Evolutionary conservation across 37 sponge, comb jelly and placozoan species (phyloP).

Genomic region (Chondrilla cf. caribensis): DNA sequence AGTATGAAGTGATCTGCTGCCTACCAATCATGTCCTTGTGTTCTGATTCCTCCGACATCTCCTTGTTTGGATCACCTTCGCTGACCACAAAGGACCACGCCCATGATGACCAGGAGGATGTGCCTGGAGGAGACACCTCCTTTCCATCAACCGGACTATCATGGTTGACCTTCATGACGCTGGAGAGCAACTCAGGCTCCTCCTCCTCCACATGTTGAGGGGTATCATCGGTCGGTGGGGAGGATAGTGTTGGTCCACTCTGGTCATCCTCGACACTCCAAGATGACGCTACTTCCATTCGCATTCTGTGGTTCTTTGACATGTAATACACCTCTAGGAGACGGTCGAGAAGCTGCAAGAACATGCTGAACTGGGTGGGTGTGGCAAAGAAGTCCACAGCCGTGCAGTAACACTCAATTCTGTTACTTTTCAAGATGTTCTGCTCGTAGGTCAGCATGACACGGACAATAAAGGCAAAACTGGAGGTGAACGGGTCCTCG

Average conservation of each 20-base stretch:
- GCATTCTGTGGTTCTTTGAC: conserved; percentile 52
- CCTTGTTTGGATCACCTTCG: not conserved
- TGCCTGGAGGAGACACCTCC: too few species aligned
- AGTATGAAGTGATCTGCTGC: too few species aligned
- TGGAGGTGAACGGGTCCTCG: conserved; percentile 52
- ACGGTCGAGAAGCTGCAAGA: conserved; percentile 59
- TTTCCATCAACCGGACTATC: not conserved
- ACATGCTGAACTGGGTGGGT: conserved; percentile 64
- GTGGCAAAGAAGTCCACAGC: conserved; percentile 45
- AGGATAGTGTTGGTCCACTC: not conserved
- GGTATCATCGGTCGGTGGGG: not conserved
- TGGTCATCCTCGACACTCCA: not conserved
- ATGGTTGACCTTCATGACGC: too few species aligned
- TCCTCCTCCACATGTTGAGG: not conserved
- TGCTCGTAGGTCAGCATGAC: conserved; percentile 23
- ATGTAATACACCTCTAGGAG: conserved; percentile 71
- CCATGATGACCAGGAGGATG: conserved; percentile 58
- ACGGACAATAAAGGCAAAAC: conserved; percentile 47
- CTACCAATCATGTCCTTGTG: too few species aligned
- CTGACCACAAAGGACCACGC: conserved; percentile 51
- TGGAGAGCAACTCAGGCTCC: not conserved
- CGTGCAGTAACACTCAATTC: conserved; percentile 36
- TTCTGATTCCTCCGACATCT: conserved; percentile 2
- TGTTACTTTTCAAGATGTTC: conserved; percentile 17
- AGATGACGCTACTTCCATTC: conserved; percentile 7